phyloP scores from a whole-genome alignment of 2,888 invertebrate species.

The Drosophila limbata region DNA sequence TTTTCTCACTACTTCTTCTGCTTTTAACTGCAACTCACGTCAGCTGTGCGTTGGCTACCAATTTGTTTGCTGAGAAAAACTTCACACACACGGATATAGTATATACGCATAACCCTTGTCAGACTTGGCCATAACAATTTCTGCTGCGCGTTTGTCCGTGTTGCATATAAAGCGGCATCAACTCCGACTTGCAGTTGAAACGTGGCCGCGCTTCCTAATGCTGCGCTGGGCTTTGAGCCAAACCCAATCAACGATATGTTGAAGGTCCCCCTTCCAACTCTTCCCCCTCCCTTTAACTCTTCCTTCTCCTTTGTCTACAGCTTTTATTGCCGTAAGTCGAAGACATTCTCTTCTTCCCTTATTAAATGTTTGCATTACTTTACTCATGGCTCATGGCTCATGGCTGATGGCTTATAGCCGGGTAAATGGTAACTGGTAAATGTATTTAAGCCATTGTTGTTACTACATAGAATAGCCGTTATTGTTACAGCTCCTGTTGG shows the following conservation, averaged over 20 bases:
- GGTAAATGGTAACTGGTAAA: conserved; percentile 63
- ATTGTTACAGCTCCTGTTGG: conserved; percentile 11
- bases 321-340: conserved; percentile 54
- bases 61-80: conserved; percentile 46
- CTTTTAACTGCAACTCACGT: conserved; percentile 38
- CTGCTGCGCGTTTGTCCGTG: conserved; percentile 22
- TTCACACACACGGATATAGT: conserved; percentile 1
- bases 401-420: conserved; percentile 55
- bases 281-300: too few relatives aligned
- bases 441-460: conserved; percentile 65
- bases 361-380: conserved; percentile 46
- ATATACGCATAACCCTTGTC: conserved; percentile 15
- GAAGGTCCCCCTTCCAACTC: neutral
- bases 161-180: conserved; percentile 47
- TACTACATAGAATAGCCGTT: conserved; percentile 10
- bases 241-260: conserved; percentile 64
- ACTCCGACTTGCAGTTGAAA: conserved; percentile 15
- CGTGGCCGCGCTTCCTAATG: conserved; percentile 68
- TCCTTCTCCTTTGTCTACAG: conserved; percentile 26
- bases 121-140: conserved; percentile 49
- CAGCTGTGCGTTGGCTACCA: conserved; percentile 31
- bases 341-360: conserved; percentile 30
- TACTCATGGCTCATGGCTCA: conserved; percentile 43
- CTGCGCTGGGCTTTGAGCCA: conserved; percentile 52
- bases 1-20: neutral